Percentiles rank a stretch among this genome's conserved stretches.
Evolutionary conservation across 2,888 invertebrate genomes (phyloP).

Genomic region (Troglohyphantes excavatus): DNA sequence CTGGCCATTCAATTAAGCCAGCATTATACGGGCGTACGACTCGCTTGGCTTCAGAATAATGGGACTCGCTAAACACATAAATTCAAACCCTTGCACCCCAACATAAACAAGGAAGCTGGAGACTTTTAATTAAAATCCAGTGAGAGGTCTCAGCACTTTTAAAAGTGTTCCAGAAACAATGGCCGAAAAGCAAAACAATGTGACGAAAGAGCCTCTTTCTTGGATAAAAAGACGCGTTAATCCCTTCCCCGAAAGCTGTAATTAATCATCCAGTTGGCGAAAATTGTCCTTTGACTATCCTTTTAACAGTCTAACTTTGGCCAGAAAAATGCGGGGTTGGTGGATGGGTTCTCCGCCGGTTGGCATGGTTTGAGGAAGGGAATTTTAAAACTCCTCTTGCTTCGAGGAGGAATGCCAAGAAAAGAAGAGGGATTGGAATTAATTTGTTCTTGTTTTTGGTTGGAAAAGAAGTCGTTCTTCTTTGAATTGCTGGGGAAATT

Average conservation of each 20-base stretch:
- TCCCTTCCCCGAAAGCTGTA: slow-evolving; percentile 51
- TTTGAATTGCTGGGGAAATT: slow-evolving; percentile 5
- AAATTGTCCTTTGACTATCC: slow-evolving; percentile 70
- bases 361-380: background rate
- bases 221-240: slow-evolving; percentile 52
- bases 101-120: slow-evolving; percentile 52
- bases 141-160: slow-evolving; percentile 15
- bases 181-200: slow-evolving; percentile 52
- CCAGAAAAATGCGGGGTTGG: slow-evolving; percentile 48
- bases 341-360: background rate
- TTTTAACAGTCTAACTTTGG: slow-evolving; percentile 55
- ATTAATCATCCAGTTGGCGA: slow-evolving; percentile 73
- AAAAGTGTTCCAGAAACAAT: slow-evolving; percentile 39
- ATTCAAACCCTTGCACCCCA: slow-evolving; percentile 36
- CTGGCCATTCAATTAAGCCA: slow-evolving; percentile 15
- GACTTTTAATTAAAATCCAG: slow-evolving; percentile 62
- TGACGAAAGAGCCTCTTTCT: slow-evolving; percentile 20
- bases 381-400: slow-evolving; percentile 62
- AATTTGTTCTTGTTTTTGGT: slow-evolving; percentile 21
- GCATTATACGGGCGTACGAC: slow-evolving; percentile 41
- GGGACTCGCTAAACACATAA: slow-evolving; percentile 39
- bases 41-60: slow-evolving; percentile 9
- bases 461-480: background rate
- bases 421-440: slow-evolving; percentile 16
- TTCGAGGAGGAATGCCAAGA: slow-evolving; percentile 7